Conservation (phyloP, 2,888 invertebrate genomes). For the Drosophila pegasa region DNA sequence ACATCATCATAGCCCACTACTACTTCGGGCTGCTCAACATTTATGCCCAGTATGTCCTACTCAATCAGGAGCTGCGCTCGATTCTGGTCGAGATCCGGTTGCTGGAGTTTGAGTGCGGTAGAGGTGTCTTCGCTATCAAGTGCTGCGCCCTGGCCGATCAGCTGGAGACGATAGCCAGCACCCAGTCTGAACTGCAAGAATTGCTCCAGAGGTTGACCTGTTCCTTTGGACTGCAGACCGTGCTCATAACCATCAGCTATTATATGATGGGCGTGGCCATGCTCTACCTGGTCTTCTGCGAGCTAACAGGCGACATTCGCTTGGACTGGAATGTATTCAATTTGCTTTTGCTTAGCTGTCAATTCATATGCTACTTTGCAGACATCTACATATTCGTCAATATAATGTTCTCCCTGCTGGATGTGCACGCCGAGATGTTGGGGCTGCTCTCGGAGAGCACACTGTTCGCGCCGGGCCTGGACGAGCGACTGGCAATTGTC, state of each 20-base stretch:
- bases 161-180: constrained; percentile 39
- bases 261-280: constrained; percentile 26
- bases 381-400: constrained; percentile 35
- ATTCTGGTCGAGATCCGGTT: constrained; percentile 15
- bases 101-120: constrained; percentile 25
- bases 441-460: constrained; percentile 26
- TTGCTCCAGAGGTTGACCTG: constrained; percentile 3
- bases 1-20: constrained; percentile 38
- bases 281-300: constrained; percentile 18
- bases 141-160: constrained; percentile 53
- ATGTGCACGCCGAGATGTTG: constrained; percentile 39
- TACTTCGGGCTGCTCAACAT: constrained; percentile 43
- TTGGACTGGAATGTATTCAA: background rate
- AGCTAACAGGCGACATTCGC: background rate
- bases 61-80: constrained; percentile 42
- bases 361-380: constrained; percentile 14
- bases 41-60: constrained; percentile 41
- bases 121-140: constrained; percentile 29
- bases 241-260: constrained; percentile 6
- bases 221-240: constrained; percentile 22
- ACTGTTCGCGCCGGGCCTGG: constrained; percentile 20
- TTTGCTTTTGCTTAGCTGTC: background rate
- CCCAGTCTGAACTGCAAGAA: constrained; percentile 27
- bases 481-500: constrained; percentile 29
- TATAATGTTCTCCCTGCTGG: constrained; percentile 22